Evolutionary conservation across 2,888 invertebrate genomes (phyloP).

Genomic region (Gonocerus acuteangulatus): DNA sequence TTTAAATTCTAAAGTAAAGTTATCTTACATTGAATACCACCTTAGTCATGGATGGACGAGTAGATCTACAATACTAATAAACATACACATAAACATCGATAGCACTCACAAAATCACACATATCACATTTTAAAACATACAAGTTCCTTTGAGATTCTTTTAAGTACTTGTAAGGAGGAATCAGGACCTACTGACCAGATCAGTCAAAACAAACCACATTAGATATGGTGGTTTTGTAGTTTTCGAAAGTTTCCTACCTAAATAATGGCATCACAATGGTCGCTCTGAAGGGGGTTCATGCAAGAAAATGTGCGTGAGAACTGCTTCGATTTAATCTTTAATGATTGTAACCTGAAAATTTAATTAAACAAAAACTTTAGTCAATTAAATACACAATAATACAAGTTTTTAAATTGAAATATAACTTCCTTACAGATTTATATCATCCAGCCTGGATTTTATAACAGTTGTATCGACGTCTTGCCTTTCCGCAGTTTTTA

Average conservation of each 20-base stretch:
- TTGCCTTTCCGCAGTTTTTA: slow-evolving; percentile 41
- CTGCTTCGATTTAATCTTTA: slow-evolving; percentile 42
- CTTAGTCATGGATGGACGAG: too few species aligned
- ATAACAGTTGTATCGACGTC: slow-evolving; percentile 43
- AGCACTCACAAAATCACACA: not conserved
- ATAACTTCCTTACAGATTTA: slow-evolving; percentile 45
- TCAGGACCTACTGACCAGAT: not conserved
- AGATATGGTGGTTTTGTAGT: too few species aligned
- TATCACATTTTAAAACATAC: slow-evolving; percentile 1
- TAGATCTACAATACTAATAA: too few species aligned
- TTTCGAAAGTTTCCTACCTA: not conserved
- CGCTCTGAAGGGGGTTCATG: slow-evolving; percentile 22
- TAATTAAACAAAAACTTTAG: slow-evolving; percentile 27
- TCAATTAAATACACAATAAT: not conserved
- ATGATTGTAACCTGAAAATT: slow-evolving; percentile 42
- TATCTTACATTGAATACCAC: too few species aligned
- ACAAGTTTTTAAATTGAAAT: slow-evolving; percentile 15
- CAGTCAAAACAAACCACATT: not conserved
- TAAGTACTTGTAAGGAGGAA: not conserved
- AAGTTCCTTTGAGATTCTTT: not conserved
- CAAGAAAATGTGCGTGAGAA: slow-evolving; percentile 40
- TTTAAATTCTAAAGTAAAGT: too few species aligned
- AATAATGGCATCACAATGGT: slow-evolving; percentile 31
- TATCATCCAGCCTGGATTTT: slow-evolving; percentile 43
- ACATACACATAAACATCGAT: not conserved